Conservation (phyloP, 2,888 invertebrate species). For the Philereme transversata region DNA sequence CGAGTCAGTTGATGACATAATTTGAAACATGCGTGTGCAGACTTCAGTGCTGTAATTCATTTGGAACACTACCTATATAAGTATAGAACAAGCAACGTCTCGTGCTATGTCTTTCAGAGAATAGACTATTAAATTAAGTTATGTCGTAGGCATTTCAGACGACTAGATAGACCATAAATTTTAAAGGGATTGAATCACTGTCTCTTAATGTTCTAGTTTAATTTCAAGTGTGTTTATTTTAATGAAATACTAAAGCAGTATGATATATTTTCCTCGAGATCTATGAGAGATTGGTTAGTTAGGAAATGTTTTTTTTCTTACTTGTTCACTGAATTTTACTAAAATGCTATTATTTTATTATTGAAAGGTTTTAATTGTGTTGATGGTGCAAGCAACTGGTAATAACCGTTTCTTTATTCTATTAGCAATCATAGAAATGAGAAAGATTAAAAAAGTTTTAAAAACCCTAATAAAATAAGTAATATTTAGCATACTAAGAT, state of each 20-base stretch:
- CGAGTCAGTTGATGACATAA: slow-evolving; percentile 69
- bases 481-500: too few species aligned
- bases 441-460: too few species aligned
- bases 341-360: too few species aligned
- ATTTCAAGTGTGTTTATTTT: slow-evolving; percentile 12
- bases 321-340: too few species aligned
- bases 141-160: slow-evolving; percentile 23
- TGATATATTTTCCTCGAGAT: neutral
- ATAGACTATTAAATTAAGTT: slow-evolving; percentile 27
- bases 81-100: slow-evolving; percentile 34
- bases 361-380: too few species aligned
- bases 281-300: too few species aligned
- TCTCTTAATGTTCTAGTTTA: slow-evolving; percentile 2
- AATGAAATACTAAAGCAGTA: slow-evolving; percentile 1
- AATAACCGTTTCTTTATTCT: too few species aligned
- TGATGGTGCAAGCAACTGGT: too few species aligned
- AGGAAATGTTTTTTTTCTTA: too few species aligned
- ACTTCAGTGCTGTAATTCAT: slow-evolving; percentile 63
- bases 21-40: slow-evolving; percentile 64
- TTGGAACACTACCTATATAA: slow-evolving; percentile 47
- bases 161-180: slow-evolving; percentile 21
- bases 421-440: too few species aligned
- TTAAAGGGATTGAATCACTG: slow-evolving; percentile 22
- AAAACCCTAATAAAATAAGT: too few species aligned
- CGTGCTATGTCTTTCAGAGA: slow-evolving; percentile 37